These are phyloP conservation scores for Nephrocerus scutellatus DNA, from an alignment of 2,888 invertebrate species.

Conservation along the genomic window DNA sequence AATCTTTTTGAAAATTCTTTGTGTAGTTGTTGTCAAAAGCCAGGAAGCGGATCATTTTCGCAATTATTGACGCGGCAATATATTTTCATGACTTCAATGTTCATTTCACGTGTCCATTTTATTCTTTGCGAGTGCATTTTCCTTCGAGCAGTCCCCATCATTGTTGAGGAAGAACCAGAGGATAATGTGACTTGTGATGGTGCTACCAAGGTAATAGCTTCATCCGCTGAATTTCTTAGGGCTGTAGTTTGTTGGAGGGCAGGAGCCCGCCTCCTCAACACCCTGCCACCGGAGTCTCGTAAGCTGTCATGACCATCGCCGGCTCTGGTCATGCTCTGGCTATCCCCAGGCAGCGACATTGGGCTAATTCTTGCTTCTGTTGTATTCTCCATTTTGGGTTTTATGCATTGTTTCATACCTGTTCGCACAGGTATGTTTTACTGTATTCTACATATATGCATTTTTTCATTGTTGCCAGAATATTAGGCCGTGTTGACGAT, in stretches of 20 bases:
- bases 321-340: not conserved
- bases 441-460: no score
- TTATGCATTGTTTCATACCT: conserved; percentile 2
- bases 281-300: conserved; percentile 1
- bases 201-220: not conserved
- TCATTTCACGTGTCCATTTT: conserved; percentile 4
- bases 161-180: not conserved
- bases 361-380: not conserved
- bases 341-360: conserved; percentile 2
- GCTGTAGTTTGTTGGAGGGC: conserved; percentile 1
- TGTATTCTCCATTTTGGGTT: conserved; percentile 3
- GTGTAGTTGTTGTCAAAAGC: conserved; percentile 1
- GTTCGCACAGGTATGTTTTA: no score
- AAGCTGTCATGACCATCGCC: conserved; percentile 2
- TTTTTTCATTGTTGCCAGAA: no score
- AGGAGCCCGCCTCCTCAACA: conserved; percentile 1
- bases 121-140: conserved; percentile 1
- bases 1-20: not conserved
- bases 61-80: conserved; percentile 1
- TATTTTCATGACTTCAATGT: not conserved
- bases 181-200: not conserved
- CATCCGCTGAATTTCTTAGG: not conserved
- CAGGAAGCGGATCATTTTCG: not conserved
- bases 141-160: conserved; percentile 2
- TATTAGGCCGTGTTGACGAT: no score